phyloP scores from a whole-genome alignment of 2,888 invertebrate genomes.

The Nasonia oneida region DNA sequence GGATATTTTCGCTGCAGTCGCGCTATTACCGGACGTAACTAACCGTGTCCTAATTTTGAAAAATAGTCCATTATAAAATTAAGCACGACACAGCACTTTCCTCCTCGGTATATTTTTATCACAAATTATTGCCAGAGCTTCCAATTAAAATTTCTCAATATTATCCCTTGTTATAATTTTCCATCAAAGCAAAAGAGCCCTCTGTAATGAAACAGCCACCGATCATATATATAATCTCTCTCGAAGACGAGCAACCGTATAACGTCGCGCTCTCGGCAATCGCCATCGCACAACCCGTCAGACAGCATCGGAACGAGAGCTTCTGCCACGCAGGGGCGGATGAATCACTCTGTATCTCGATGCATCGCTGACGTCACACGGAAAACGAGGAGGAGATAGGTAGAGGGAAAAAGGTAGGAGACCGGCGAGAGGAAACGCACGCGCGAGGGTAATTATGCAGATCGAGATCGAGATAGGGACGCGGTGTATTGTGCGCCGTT shows the following conservation, averaged over 20 bases:
- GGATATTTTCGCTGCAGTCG: background rate
- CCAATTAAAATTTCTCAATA: background rate
- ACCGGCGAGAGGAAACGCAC: background rate
- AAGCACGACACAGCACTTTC: background rate
- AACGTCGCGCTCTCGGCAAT: background rate
- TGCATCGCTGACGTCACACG: constrained; percentile 19
- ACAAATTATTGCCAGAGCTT: background rate
- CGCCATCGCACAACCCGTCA: background rate
- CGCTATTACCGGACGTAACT: background rate
- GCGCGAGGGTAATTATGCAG: constrained; percentile 11
- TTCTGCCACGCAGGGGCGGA: background rate
- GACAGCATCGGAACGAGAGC: background rate
- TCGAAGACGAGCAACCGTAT: background rate
- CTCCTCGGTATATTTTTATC: background rate
- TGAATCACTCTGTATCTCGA: background rate
- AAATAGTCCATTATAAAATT: background rate
- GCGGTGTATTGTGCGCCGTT: background rate
- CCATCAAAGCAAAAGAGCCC: background rate
- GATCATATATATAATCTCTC: background rate
- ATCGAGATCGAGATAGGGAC: constrained; percentile 1
- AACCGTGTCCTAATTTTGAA: background rate
- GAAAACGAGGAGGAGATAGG: background rate
- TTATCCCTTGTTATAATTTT: background rate
- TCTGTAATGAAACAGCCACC: background rate
- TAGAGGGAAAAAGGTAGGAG: background rate